phyloP scores from a whole-genome alignment of 2,888 invertebrate genomes.

The Drosophila pseudotakahashii region DNA sequence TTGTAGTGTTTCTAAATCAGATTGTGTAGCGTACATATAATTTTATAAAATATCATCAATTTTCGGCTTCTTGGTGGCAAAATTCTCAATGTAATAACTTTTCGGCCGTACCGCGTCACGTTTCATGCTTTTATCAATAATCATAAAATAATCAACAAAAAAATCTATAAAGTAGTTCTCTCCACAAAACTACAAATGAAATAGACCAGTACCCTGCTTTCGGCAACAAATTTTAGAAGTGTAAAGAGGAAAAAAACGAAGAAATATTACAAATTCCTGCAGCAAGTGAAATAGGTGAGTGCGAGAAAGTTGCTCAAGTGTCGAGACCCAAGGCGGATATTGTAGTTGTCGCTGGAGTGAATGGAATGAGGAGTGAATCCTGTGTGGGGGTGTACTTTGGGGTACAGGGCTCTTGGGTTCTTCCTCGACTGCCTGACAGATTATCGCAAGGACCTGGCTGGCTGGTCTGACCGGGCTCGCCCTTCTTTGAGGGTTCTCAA shows the following conservation, averaged over 20 bases:
- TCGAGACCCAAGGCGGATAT: slow-evolving; percentile 15
- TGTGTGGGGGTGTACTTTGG: background rate
- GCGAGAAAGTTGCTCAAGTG: slow-evolving; percentile 18
- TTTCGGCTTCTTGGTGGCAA: slow-evolving; percentile 72
- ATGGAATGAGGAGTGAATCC: slow-evolving; percentile 2
- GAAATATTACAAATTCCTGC: slow-evolving; percentile 52
- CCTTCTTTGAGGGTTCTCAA: slow-evolving; percentile 65
- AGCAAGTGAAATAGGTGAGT: slow-evolving; percentile 59
- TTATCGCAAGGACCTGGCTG: slow-evolving; percentile 47
- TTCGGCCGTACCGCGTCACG: slow-evolving; percentile 69
- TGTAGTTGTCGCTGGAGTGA: slow-evolving; percentile 14
- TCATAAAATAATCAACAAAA: slow-evolving; percentile 23
- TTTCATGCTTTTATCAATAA: slow-evolving; percentile 52
- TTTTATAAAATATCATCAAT: slow-evolving; percentile 67
- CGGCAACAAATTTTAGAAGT: slow-evolving; percentile 14
- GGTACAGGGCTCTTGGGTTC: background rate
- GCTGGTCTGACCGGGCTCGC: slow-evolving; percentile 5
- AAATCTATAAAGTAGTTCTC: slow-evolving; percentile 1
- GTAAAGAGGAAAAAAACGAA: slow-evolving; percentile 25
- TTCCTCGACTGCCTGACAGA: slow-evolving; percentile 54
- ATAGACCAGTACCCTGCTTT: slow-evolving; percentile 6
- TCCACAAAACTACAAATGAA: background rate
- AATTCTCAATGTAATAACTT: slow-evolving; percentile 72
- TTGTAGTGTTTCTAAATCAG: slow-evolving; percentile 70
- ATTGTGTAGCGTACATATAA: slow-evolving; percentile 73